Conservation (phyloP, 2,888 invertebrate genomes). For the Chrysina gloriosa region DNA sequence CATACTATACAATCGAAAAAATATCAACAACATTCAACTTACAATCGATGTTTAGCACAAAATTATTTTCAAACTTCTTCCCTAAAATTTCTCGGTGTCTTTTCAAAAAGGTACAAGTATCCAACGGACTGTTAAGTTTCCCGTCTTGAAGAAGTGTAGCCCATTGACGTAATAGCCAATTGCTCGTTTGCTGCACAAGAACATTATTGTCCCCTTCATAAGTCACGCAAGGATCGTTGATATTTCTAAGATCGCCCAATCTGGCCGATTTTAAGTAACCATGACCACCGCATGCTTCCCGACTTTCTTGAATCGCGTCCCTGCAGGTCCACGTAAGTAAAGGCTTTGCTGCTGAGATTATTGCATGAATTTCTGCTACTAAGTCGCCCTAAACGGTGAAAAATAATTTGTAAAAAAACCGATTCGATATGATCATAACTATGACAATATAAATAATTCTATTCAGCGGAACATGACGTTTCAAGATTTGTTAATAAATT, state of each 20-base stretch:
- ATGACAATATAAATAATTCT: no score
- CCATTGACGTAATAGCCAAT: slow-evolving; percentile 84
- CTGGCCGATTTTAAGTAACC: slow-evolving; percentile 86
- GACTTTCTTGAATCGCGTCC: slow-evolving; percentile 81
- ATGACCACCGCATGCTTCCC: slow-evolving; percentile 91
- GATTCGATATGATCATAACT: no score
- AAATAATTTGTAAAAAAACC: neutral
- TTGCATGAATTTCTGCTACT: slow-evolving; percentile 77
- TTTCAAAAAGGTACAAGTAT: slow-evolving; percentile 76
- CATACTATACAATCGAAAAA: slow-evolving; percentile 45
- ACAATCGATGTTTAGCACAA: slow-evolving; percentile 27
- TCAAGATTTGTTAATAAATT: no score
- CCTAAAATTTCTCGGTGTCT: slow-evolving; percentile 66
- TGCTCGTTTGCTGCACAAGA: slow-evolving; percentile 88
- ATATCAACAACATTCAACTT: neutral
- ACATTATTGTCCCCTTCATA: slow-evolving; percentile 98
- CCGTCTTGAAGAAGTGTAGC: slow-evolving; percentile 64
- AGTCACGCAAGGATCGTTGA: slow-evolving; percentile 91
- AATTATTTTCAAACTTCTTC: slow-evolving; percentile 58
- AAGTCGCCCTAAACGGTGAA: slow-evolving; percentile 69
- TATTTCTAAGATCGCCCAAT: slow-evolving; percentile 84
- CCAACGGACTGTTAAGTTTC: slow-evolving; percentile 74
- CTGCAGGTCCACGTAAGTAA: slow-evolving; percentile 82
- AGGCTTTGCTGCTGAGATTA: slow-evolving; percentile 76
- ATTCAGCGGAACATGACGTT: no score